Percentiles rank a stretch among this genome's conserved stretches.
Conservation (phyloP, 2,113 vertebrate species). For the Rhagologus leucostigma region DNA sequence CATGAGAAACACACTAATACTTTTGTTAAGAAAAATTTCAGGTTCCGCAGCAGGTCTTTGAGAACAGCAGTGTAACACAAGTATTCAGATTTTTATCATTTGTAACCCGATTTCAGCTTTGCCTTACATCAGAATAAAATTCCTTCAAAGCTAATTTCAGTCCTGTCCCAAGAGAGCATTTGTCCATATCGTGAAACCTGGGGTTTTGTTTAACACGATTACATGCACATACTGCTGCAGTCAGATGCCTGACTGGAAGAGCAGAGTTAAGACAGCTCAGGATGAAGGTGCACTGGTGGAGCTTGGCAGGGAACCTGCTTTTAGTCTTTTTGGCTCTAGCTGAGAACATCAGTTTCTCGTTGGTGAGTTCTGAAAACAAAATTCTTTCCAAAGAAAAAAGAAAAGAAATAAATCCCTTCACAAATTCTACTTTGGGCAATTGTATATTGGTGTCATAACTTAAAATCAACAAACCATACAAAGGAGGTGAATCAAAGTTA, state of each 20-base stretch:
- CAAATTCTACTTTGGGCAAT: neutral
- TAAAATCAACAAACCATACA: constrained; percentile 24
- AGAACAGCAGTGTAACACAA: neutral
- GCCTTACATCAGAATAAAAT: constrained; percentile 4
- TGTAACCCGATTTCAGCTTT: constrained; percentile 3
- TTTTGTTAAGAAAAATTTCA: neutral
- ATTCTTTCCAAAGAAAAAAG: neutral
- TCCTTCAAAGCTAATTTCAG: constrained; percentile 36
- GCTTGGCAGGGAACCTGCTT: constrained; percentile 51
- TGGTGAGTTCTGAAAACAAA: constrained; percentile 38
- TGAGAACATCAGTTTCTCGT: constrained; percentile 12
- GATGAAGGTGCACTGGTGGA: constrained; percentile 39
- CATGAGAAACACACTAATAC: neutral
- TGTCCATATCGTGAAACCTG: neutral
- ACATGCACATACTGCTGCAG: neutral
- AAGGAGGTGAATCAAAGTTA: neutral
- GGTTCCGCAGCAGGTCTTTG: neutral
- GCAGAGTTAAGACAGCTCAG: constrained; percentile 27
- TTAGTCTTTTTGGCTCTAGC: constrained; percentile 44
- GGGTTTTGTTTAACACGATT: neutral
- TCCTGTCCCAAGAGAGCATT: neutral
- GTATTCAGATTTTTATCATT: neutral
- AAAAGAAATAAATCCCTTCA: constrained; percentile 33
- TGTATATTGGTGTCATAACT: neutral
- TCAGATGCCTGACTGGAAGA: neutral